These are phyloP conservation scores for Alosa sapidissima DNA, from an alignment of 2,797 vertebrate species.

Conservation along the genomic window DNA sequence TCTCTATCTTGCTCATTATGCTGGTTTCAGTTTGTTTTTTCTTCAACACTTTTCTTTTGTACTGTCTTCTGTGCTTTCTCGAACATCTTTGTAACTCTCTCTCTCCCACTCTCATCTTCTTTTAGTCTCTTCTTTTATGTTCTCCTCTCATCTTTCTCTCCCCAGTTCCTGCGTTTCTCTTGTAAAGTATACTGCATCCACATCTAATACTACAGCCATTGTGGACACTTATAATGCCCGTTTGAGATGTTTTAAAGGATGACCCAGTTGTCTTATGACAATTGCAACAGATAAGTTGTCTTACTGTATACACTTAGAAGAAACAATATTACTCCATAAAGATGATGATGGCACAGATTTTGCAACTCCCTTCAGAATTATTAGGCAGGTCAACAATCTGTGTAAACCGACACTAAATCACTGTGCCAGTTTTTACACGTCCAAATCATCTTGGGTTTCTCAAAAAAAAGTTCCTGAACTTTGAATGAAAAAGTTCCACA, in stretches of 20 bases:
- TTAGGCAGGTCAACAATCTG: too few species aligned
- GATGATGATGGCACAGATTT: background rate
- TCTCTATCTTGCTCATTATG: background rate
- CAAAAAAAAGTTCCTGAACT: too few species aligned
- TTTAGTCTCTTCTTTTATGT: background rate
- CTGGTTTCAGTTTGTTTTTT: background rate
- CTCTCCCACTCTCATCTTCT: background rate
- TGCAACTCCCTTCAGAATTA: background rate
- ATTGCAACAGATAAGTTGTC: background rate
- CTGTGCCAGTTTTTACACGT: background rate
- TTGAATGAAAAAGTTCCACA: background rate
- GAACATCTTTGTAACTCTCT: background rate
- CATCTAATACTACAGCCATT: background rate
- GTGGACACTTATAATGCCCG: background rate
- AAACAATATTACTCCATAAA: background rate
- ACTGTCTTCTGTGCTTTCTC: background rate
- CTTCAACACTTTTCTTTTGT: background rate
- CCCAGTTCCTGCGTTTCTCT: constrained; percentile 22
- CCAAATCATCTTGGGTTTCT: background rate
- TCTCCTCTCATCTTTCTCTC: constrained; percentile 29
- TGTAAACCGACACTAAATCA: too few species aligned
- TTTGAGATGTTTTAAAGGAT: background rate
- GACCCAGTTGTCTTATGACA: background rate
- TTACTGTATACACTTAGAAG: background rate
- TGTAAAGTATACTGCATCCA: background rate